A percentile compares a stretch with the other conserved stretches of the same genome.
Conservation (phyloP, 2,888 invertebrate genomes). For the Taphrorychus bicolor region DNA sequence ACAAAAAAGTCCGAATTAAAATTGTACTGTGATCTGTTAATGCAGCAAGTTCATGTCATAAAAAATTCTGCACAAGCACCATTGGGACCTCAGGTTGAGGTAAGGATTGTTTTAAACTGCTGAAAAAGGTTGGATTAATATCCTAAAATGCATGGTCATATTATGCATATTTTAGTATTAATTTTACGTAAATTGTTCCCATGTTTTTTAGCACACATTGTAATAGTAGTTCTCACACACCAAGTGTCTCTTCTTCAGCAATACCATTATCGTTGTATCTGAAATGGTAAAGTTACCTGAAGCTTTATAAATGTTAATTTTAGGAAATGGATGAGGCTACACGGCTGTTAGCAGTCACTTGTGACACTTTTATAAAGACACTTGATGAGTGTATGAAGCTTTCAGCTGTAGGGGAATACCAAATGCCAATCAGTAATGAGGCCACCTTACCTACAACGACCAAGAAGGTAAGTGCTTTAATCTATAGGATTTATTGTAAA, state of each 20-base stretch:
- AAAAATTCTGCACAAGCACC: slow-evolving; percentile 32
- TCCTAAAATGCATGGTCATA: too few relatives aligned
- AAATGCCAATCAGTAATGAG: slow-evolving; percentile 49
- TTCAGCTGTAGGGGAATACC: slow-evolving; percentile 60
- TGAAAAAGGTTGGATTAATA: too few relatives aligned
- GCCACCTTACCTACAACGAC: slow-evolving; percentile 47
- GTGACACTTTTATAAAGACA: slow-evolving; percentile 83
- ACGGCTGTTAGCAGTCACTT: slow-evolving; percentile 76
- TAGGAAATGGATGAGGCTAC: slow-evolving; percentile 77
- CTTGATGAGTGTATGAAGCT: slow-evolving; percentile 81
- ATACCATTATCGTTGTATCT: too few relatives aligned
- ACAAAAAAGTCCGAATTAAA: slow-evolving; percentile 80
- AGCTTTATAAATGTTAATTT: neutral
- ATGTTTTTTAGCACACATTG: too few relatives aligned
- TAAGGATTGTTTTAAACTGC: too few relatives aligned
- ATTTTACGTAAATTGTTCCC: too few relatives aligned
- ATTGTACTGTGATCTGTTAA: slow-evolving; percentile 80
- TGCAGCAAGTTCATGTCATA: slow-evolving; percentile 77
- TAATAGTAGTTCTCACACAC: too few relatives aligned
- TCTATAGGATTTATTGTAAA: too few relatives aligned
- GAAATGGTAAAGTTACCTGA: too few relatives aligned
- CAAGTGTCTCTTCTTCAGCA: too few relatives aligned
- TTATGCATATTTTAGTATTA: too few relatives aligned
- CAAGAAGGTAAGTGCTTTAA: slow-evolving; percentile 31
- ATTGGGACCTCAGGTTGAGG: slow-evolving; percentile 39